Percentiles rank a stretch among this genome's conserved stretches.
Evolutionary conservation across 2,797 vertebrate species (phyloP).

Genomic region (Periophthalmus magnuspinnatus): DNA sequence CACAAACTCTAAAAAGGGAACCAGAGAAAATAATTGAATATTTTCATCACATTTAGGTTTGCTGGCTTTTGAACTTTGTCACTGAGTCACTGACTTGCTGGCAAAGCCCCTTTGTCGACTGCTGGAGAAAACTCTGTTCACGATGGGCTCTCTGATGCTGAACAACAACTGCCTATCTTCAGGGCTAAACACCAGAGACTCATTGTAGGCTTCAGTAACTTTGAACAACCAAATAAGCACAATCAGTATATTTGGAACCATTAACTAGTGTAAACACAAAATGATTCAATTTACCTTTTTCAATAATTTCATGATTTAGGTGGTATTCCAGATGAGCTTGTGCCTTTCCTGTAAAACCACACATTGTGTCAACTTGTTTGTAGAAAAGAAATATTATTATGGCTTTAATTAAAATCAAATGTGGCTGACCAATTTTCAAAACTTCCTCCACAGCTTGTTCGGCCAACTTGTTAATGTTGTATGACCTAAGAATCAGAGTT

Average conservation of each 20-base stretch:
- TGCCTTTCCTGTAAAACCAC: constrained; percentile 75
- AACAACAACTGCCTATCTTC: constrained; percentile 90
- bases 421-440: constrained; percentile 85
- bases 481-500: constrained; percentile 81
- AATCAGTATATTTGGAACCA: neutral
- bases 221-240: neutral
- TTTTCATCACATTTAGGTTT: neutral
- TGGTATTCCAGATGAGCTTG: constrained; percentile 78
- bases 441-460: constrained; percentile 91
- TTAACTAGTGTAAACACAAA: neutral
- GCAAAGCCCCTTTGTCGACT: constrained; percentile 91
- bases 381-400: neutral
- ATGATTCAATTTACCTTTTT: constrained; percentile 77
- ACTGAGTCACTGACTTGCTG: constrained; percentile 87
- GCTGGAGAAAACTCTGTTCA: constrained; percentile 93
- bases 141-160: constrained; percentile 95
- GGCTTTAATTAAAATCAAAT: neutral
- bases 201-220: constrained; percentile 91
- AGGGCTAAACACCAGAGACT: constrained; percentile 89
- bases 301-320: constrained; percentile 78
- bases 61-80: neutral
- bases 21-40: neutral
- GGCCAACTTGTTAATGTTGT: constrained; percentile 95
- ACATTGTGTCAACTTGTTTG: too few relatives aligned
- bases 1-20: constrained; percentile 81